A percentile compares a stretch with the other conserved stretches of the same genome.
phyloP scores from a whole-genome alignment of 2,113 vertebrate species.

The Romanogobio albipinnatus region DNA sequence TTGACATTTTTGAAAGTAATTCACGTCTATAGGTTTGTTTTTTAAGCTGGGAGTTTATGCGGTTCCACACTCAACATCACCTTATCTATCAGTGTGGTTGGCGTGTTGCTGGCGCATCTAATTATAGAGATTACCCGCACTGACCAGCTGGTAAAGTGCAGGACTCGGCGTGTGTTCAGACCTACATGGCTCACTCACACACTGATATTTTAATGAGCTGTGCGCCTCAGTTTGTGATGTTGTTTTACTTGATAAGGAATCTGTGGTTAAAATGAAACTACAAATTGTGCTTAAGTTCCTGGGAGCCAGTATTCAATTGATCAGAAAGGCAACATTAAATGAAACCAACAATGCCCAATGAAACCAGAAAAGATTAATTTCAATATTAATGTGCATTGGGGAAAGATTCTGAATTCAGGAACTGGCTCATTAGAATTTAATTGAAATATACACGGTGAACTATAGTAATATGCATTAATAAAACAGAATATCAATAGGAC shows the following conservation, averaged over 20 bases:
- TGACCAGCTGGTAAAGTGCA: constrained; percentile 10
- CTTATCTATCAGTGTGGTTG: not conserved
- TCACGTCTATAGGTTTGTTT: not conserved
- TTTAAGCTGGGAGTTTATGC: not conserved
- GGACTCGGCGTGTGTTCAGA: not conserved
- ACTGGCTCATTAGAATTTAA: not conserved
- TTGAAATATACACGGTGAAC: not conserved
- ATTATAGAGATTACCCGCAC: not conserved
- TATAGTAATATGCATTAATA: not conserved
- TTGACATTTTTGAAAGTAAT: not conserved
- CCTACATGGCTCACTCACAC: not conserved
- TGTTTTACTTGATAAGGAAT: not conserved
- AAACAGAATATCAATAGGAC: not conserved
- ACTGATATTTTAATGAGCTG: not conserved
- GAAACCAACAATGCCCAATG: not conserved
- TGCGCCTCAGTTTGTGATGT: not conserved
- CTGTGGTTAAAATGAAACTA: not conserved
- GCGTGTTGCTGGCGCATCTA: not conserved
- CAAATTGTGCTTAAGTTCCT: not conserved
- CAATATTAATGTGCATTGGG: not conserved
- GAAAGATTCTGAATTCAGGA: not conserved
- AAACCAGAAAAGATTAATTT: not conserved
- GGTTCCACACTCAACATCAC: not conserved
- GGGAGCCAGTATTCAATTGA: too few species aligned
- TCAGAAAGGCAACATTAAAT: not conserved